phyloP scores from a whole-genome alignment of 2,888 invertebrate genomes.

The Drosophila rellima region DNA sequence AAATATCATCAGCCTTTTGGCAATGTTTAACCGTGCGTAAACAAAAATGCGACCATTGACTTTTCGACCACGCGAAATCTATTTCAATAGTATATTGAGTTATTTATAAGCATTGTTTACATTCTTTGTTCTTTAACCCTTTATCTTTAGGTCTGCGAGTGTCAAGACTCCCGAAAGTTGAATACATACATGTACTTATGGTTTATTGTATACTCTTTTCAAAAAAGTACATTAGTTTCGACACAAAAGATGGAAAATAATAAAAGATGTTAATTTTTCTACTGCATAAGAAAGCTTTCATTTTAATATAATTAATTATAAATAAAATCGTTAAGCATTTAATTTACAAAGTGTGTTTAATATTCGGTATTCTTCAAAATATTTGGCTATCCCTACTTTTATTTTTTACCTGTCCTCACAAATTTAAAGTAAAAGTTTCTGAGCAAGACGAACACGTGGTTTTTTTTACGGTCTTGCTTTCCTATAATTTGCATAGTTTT shows the following conservation, averaged over 20 bases:
- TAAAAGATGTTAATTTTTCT: no score
- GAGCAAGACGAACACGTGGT: background rate
- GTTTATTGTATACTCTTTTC: background rate
- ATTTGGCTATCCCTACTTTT: background rate
- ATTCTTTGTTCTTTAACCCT: conserved; percentile 4
- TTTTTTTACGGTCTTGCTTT: background rate
- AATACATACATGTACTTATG: background rate
- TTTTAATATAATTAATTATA: no score
- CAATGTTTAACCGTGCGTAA: conserved; percentile 30
- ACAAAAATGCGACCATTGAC: conserved; percentile 6
- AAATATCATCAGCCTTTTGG: conserved; percentile 23
- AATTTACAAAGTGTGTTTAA: background rate
- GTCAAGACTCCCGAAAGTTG: conserved; percentile 1
- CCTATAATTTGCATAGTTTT: background rate
- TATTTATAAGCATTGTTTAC: conserved; percentile 34
- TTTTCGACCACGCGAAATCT: conserved; percentile 5
- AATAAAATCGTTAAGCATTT: background rate
- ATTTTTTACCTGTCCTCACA: background rate
- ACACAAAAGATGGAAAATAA: background rate
- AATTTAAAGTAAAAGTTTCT: background rate
- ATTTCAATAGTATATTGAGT: conserved; percentile 28
- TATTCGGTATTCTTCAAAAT: background rate
- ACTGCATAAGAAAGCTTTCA: no score
- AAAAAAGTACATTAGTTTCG: background rate
- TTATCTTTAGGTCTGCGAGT: background rate